Evolutionary conservation across 2,797 vertebrate genomes (phyloP), one percentile per base, ranked within the genome.

Genomic region (Microctenopoma stevenorrisi): DNA sequence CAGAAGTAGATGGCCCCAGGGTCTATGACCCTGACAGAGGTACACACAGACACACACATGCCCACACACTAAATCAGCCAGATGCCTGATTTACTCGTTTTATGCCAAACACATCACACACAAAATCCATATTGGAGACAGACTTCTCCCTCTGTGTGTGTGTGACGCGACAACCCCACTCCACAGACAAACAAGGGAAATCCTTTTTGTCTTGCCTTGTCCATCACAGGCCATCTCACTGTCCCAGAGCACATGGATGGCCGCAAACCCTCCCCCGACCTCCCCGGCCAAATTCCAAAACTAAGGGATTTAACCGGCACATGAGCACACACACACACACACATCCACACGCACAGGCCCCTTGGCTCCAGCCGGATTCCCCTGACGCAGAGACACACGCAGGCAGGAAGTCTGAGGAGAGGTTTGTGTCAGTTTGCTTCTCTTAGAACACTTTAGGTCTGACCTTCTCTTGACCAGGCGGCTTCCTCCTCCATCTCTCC

Each of bases 171-270:
- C 80, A 61, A 70, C 76, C 80, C 68, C 76, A 72, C 81, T 76
- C 77, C 86, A 22, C 77, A 88, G 86, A 94, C 92, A 93, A 94
- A 94, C 91, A 86, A 78, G 91, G 93, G 93, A 94, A 92, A 94
- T 94, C 89, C 91, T 93, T 90, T 86, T 93, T 86, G 85, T 90
- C 89, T 89, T 90, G 86, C 85, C 88, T 79, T 92, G 91, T 93
- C 91, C 84, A 86, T 89, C 86, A 91, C 82, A 73, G 57, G 52
- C 77, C 89, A 78, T 89, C 88, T 90, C 82, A 66, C 79, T 90
- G 85, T 86, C 84, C 51, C 65, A 14, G 78, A 43, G n/a, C 90
- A 89, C 88, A 83, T 84, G 87, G 76, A 66, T 64, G 74, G 67
- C 76, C 65, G 66, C 66, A 67, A 65, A 76, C 70, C 73, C 79